Evolutionary conservation across 2,113 vertebrate genomes (phyloP).

Genomic region (Tachysurus fulvidraco): DNA sequence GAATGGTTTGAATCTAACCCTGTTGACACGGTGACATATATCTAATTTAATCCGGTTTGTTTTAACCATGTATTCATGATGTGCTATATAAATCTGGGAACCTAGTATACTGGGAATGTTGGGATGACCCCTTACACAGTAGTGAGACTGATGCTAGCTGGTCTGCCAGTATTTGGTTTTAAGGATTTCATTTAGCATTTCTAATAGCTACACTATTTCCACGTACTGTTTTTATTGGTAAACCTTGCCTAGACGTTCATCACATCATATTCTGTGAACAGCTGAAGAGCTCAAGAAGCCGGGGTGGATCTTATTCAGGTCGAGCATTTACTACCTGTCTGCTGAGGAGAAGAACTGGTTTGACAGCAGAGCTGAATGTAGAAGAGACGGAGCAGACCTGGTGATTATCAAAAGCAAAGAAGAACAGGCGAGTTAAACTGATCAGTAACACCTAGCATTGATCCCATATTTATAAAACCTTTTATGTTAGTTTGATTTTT

Average conservation of each 20-base stretch:
- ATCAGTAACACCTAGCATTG: not conserved
- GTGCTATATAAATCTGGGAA: no score
- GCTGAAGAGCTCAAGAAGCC: not conserved
- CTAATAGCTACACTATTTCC: not conserved
- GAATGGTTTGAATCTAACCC: no score
- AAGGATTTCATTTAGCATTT: no score
- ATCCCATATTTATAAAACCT: not conserved
- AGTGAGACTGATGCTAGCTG: no score
- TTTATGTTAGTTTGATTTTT: no score
- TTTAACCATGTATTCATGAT: no score
- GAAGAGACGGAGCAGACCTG: not conserved
- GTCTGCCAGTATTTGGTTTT: not conserved
- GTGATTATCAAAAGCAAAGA: conserved; percentile 29
- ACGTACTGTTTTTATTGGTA: not conserved
- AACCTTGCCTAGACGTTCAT: not conserved
- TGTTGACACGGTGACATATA: no score
- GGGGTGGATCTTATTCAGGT: not conserved
- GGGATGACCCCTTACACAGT: no score
- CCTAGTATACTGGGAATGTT: no score
- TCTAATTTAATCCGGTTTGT: no score
- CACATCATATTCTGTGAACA: not conserved
- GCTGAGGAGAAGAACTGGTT: not conserved
- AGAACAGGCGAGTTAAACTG: conserved; percentile 12
- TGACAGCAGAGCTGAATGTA: conserved; percentile 14
- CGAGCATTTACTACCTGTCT: conserved; percentile 29